These are phyloP conservation scores for Synanthedon andrenaeformis DNA, from an alignment of 2,888 invertebrate genomes.

Conservation along the genomic window DNA sequence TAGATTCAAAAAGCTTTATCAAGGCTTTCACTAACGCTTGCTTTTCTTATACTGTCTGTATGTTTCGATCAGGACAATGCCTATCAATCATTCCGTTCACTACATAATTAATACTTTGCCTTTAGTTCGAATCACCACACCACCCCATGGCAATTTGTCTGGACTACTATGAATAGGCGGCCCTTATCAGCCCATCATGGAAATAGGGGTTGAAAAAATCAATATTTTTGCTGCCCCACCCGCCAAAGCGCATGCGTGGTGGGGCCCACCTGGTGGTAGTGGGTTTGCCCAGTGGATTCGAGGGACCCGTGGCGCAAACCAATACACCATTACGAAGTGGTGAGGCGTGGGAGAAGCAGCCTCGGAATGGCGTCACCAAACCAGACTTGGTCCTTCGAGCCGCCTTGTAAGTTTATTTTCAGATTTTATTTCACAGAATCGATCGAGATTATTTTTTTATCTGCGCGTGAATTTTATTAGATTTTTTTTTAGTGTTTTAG, in stretches of 20 bases:
- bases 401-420: constrained; percentile 19
- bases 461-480: too few relatives aligned
- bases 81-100: constrained; percentile 55
- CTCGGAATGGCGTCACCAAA: constrained; percentile 7
- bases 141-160: constrained; percentile 51
- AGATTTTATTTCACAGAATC: neutral
- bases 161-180: constrained; percentile 37
- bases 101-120: constrained; percentile 59
- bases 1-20: too few relatives aligned
- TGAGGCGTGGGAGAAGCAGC: constrained; percentile 22
- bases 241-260: constrained; percentile 54
- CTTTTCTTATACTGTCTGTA: neutral
- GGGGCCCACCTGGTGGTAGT: constrained; percentile 49
- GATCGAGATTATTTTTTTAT: constrained; percentile 4
- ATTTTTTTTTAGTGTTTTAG: too few relatives aligned
- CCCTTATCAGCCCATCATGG: constrained; percentile 57
- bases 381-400: constrained; percentile 9
- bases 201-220: constrained; percentile 58
- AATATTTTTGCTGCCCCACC: constrained; percentile 56
- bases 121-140: constrained; percentile 35
- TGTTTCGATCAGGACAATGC: constrained; percentile 23
- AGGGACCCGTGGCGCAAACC: constrained; percentile 35
- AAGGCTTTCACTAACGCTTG: neutral
- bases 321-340: constrained; percentile 45
- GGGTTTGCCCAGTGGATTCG: constrained; percentile 41